phyloP scores from a whole-genome alignment of 2,888 invertebrate genomes.

The Cylindroiulus punctatus region DNA sequence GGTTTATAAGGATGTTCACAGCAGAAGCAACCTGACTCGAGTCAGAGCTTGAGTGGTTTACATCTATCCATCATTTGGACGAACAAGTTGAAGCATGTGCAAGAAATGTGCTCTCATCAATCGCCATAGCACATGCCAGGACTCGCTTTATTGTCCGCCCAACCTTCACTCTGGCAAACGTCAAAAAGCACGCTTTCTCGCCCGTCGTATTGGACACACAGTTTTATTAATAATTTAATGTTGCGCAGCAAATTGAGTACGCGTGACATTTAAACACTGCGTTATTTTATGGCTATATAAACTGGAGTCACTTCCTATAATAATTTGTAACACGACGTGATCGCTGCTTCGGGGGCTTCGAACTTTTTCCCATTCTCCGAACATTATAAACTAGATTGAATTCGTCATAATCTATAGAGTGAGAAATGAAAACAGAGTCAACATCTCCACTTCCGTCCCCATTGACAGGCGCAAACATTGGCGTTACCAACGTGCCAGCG shows the following conservation, averaged over 20 bases:
- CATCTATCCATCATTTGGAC: too few species aligned
- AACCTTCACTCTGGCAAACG: neutral
- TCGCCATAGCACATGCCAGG: neutral
- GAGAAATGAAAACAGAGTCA: neutral
- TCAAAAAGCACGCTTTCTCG: conserved; percentile 22
- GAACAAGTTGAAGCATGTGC: neutral
- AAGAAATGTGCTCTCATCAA: neutral
- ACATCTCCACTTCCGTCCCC: neutral
- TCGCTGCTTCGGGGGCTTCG: neutral
- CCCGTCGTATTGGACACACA: conserved; percentile 6
- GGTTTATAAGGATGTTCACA: too few species aligned
- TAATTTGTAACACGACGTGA: neutral
- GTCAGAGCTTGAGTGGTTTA: too few species aligned
- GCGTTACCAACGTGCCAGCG: neutral
- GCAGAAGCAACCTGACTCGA: too few species aligned
- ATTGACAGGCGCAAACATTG: neutral
- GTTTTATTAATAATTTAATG: conserved; percentile 47
- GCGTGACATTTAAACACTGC: conserved; percentile 37
- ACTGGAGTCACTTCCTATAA: neutral
- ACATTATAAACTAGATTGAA: neutral
- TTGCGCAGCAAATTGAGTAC: conserved; percentile 35
- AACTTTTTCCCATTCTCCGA: neutral
- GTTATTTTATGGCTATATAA: conserved; percentile 30
- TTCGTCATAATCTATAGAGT: neutral
- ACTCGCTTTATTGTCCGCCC: neutral